A percentile compares a stretch with the other conserved stretches of the same genome.
Conservation (phyloP, 2,113 vertebrate species). For the Pyxicephalus adspersus region DNA sequence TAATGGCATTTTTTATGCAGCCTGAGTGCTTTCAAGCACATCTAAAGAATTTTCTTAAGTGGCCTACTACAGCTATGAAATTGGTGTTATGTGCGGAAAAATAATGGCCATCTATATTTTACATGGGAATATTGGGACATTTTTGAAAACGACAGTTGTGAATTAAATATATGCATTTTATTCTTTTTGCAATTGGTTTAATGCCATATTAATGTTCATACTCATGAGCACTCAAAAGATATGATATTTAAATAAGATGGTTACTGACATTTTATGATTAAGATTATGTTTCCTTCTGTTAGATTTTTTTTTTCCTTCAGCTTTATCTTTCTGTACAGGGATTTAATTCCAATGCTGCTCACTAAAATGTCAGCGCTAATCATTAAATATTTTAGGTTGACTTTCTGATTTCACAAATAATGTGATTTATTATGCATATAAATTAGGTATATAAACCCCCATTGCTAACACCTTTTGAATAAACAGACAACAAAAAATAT, state of each 20-base stretch:
- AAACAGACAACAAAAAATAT: no score
- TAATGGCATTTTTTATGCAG: constrained; percentile 32
- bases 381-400: constrained; percentile 8
- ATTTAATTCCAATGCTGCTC: constrained; percentile 19
- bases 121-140: constrained; percentile 6
- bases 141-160: constrained; percentile 14
- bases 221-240: constrained; percentile 22
- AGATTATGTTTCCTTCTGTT: constrained; percentile 5
- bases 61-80: constrained; percentile 28
- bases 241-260: constrained; percentile 47
- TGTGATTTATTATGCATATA: background rate
- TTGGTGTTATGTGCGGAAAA: constrained; percentile 3
- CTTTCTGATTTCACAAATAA: constrained; percentile 5
- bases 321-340: constrained; percentile 2
- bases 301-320: constrained; percentile 10
- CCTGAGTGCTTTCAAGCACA: constrained; percentile 42
- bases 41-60: constrained; percentile 55
- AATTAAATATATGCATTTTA: constrained; percentile 41
- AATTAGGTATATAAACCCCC: no score
- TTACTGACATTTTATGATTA: constrained; percentile 53
- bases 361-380: constrained; percentile 43
- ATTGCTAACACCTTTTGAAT: no score
- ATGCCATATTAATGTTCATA: constrained; percentile 38
- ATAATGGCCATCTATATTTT: constrained; percentile 23
- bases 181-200: constrained; percentile 27